Evolutionary conservation across 2,888 invertebrate species (phyloP).

Genomic region (Matsumyia berberina): DNA sequence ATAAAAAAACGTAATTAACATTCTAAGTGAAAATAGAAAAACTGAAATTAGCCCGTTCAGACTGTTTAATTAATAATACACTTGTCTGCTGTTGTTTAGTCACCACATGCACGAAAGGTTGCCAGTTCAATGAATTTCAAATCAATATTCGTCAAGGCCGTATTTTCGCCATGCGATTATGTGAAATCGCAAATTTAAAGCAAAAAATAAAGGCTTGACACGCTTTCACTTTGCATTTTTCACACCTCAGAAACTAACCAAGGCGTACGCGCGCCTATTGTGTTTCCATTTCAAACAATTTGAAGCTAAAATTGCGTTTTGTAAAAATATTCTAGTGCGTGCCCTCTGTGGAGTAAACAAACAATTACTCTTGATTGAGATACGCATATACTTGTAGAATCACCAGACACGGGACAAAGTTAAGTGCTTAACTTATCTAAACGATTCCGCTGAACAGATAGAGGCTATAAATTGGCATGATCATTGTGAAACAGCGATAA

Average conservation of each 20-base stretch:
- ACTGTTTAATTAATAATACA: background rate
- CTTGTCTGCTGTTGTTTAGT: background rate
- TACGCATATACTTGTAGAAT: background rate
- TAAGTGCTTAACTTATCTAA: background rate
- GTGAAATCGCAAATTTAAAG: slow-evolving; percentile 13
- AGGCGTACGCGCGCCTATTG: no score
- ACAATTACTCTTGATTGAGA: slow-evolving; percentile 39
- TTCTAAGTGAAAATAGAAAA: background rate
- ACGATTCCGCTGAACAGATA: background rate
- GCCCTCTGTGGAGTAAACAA: slow-evolving; percentile 21
- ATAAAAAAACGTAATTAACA: background rate
- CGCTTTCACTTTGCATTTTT: slow-evolving; percentile 1
- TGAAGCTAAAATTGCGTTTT: background rate
- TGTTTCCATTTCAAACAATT: background rate
- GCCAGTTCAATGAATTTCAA: slow-evolving; percentile 18
- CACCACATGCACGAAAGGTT: slow-evolving; percentile 1
- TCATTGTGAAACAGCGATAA: slow-evolving; percentile 4
- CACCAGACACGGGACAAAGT: slow-evolving; percentile 39
- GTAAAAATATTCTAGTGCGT: background rate
- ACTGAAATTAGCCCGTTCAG: background rate
- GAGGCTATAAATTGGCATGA: background rate
- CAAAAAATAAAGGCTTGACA: background rate
- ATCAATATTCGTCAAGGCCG: slow-evolving; percentile 20
- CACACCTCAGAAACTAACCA: background rate
- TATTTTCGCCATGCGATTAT: no score